Percentiles rank a stretch among this genome's conserved stretches.
phyloP scores from a whole-genome alignment of 2,113 vertebrate species.

The Mormyrus lacerda region DNA sequence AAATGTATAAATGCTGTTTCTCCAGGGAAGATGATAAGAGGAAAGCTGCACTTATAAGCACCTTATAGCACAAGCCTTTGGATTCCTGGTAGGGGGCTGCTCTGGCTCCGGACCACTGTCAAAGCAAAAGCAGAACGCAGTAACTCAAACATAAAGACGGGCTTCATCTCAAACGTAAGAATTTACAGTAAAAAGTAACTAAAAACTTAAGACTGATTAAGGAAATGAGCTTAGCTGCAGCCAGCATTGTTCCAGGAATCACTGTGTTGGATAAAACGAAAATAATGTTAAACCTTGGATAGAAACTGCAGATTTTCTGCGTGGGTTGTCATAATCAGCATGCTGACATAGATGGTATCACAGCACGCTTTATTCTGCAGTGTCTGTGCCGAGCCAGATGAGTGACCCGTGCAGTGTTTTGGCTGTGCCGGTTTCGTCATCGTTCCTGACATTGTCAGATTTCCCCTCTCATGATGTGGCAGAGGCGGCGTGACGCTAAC shows the following conservation, averaged over 20 bases:
- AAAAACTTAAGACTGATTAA: not conserved
- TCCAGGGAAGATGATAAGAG: not conserved
- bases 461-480: not conserved
- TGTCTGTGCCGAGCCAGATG: not conserved
- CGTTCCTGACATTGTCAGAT: not conserved
- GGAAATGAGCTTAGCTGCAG: not conserved
- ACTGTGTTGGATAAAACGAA: not conserved
- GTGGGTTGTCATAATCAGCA: not conserved
- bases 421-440: not conserved
- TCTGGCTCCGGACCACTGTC: not conserved
- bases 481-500: not conserved
- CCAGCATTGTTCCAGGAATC: not conserved
- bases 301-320: not conserved
- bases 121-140: not conserved
- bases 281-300: not conserved
- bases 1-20: not conserved
- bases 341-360: constrained; percentile 3
- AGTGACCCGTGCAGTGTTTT: not conserved
- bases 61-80: not conserved
- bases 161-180: not conserved
- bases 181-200: not conserved
- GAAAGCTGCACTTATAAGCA: not conserved
- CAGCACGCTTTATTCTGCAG: not conserved
- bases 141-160: not conserved
- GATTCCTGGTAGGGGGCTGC: not conserved